Base-by-base conservation (phyloP, 2,797 vertebrate genomes). In the Diplodus sargus region DNA sequence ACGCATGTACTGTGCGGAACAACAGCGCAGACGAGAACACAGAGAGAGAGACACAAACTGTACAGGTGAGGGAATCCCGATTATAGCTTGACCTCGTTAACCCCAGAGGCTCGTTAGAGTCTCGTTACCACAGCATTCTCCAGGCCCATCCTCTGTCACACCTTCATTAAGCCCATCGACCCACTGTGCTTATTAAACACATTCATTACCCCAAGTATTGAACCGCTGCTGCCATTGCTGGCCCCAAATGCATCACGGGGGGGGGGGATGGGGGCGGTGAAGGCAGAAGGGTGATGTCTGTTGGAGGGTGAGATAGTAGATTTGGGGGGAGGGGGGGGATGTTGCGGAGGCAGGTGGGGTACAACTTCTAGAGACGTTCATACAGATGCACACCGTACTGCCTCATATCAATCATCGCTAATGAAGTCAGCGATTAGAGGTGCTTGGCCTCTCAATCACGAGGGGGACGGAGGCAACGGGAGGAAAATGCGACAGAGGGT, bases 101-200 rank as follows among this genome's bases (percentile, higher is more conserved):
- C 91, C 92, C 90, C 74, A 25, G 84, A 69, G 82, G 75, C 92
- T 93, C 86, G 71, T 94, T 93, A 94, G 85, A 83, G 87, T 80
- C 87, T 92, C 78, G 85, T 92, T 93, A 88, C 78, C 80, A 80
- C 87, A 70, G 82, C 84, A 53, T 88, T 91, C 83, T 87, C 71
- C 71, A 43, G 80, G 83, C 86, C 89, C 85, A 84, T 93, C 91
- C 91, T 94, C 93, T 89, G 91, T 94, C 94, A 93, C 88, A 89
- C 93, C 92, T 95, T 95, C 92, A 94, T 95, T 95, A 95, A 92
- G 88, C 84, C 84, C 90, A 95, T 94, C 92, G 94, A 94, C 93
- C 92, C 90, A 81, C 89, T 47, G 87, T 61, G 90, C 94, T 94
- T 95, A 96, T 95, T 95, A 95, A 95, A 95, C 89, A 89, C 92